These are phyloP conservation scores for Aviceda subcristata DNA, from an alignment of 2,113 vertebrate species.

Conservation along the genomic window DNA sequence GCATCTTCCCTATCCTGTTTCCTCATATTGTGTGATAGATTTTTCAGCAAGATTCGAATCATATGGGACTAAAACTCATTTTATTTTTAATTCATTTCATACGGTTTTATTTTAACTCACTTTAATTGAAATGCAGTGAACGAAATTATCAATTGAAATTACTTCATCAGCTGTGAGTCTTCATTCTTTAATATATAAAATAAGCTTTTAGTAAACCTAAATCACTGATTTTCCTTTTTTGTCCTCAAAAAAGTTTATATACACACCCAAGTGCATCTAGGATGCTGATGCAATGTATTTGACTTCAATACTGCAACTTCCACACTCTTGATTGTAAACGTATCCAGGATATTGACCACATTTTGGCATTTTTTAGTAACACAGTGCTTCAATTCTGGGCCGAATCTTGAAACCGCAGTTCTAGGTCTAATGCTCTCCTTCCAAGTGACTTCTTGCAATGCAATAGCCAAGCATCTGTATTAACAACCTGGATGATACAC, in stretches of 20 bases:
- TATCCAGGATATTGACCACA: neutral
- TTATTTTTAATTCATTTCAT: conserved; percentile 47
- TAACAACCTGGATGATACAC: neutral
- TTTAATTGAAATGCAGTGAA: conserved; percentile 46
- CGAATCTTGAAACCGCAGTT: neutral
- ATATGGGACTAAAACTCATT: conserved; percentile 9
- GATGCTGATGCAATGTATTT: neutral
- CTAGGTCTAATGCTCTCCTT: neutral
- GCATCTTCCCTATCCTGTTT: neutral
- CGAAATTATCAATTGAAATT: conserved; percentile 48
- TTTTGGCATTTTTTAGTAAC: neutral
- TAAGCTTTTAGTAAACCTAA: conserved; percentile 3
- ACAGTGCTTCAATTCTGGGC: neutral
- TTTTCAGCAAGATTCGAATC: conserved; percentile 21
- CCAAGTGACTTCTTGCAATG: neutral
- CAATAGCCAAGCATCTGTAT: neutral
- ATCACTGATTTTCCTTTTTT: neutral
- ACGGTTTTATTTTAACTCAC: conserved; percentile 39
- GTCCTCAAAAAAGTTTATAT: neutral
- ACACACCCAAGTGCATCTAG: neutral
- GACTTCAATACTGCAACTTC: neutral
- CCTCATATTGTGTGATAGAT: neutral
- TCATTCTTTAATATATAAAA: conserved; percentile 15
- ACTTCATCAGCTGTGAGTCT: conserved; percentile 28
- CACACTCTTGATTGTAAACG: neutral